Conservation (phyloP, 1,140 invertebrate genomes). For the Pseudachorutes palmiensis region DNA sequence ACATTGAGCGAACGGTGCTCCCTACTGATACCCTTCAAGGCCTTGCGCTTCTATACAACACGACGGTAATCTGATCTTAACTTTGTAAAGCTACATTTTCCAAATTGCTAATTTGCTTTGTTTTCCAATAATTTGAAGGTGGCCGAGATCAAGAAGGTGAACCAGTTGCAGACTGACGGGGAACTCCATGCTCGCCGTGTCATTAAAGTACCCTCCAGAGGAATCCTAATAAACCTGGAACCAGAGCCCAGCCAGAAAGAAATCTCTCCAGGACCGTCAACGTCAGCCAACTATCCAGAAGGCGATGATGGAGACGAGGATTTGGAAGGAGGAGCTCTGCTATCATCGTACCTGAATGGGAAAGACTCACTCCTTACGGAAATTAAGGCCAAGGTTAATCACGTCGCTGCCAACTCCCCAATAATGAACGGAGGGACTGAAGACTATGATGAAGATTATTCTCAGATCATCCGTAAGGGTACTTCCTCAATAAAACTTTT, state of each 20-base stretch:
- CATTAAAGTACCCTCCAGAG: constrained; percentile 36
- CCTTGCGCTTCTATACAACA: constrained; percentile 35
- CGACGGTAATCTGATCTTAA: constrained; percentile 28
- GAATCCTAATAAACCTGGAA: constrained; percentile 34
- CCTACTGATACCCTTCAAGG: constrained; percentile 35
- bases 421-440: constrained; percentile 25
- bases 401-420: constrained; percentile 30
- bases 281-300: not conserved
- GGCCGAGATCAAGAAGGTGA: constrained; percentile 35
- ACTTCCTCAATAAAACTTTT: not conserved
- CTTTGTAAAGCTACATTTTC: too few species aligned
- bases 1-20: constrained; percentile 29
- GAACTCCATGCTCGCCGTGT: constrained; percentile 29
- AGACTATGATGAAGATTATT: constrained; percentile 2
- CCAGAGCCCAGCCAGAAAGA: constrained; percentile 10
- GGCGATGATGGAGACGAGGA: constrained; percentile 6
- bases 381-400: constrained; percentile 32
- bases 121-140: too few species aligned
- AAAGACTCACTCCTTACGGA: constrained; percentile 31
- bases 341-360: constrained; percentile 25
- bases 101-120: too few species aligned
- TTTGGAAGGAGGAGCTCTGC: not conserved
- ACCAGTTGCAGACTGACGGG: constrained; percentile 29
- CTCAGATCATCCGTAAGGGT: constrained; percentile 28
- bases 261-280: not conserved